Conservation (phyloP, 2,113 vertebrate species). For the Pedetes capensis region DNA sequence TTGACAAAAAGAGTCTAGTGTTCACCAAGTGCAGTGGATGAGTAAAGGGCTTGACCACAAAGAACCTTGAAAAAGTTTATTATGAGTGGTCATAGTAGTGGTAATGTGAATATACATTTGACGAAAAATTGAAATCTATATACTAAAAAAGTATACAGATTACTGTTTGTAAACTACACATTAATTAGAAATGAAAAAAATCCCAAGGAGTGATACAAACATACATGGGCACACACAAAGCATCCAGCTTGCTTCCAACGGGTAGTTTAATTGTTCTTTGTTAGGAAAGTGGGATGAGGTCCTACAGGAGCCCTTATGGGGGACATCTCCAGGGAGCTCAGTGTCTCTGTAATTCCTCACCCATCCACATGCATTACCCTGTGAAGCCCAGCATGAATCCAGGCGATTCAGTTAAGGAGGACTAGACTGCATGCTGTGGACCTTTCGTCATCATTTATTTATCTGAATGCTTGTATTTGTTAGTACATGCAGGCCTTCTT, state of each 20-base stretch:
- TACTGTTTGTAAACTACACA: background rate
- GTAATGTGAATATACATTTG: background rate
- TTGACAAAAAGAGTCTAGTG: background rate
- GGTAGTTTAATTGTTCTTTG: background rate
- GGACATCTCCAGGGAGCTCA: background rate
- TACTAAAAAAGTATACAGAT: background rate
- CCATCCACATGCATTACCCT: background rate
- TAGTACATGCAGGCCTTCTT: background rate
- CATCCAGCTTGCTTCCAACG: background rate
- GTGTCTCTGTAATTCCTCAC: background rate
- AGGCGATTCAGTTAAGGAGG: background rate
- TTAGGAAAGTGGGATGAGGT: background rate
- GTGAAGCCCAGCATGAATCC: background rate
- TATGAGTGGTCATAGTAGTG: background rate
- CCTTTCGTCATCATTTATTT: background rate
- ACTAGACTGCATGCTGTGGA: background rate
- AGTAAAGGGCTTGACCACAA: background rate
- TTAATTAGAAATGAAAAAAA: background rate
- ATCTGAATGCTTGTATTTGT: background rate
- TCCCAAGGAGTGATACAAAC: background rate
- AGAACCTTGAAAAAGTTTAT: background rate
- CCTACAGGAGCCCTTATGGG: background rate
- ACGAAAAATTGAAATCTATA: background rate
- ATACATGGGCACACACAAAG: background rate
- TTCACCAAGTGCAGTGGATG: background rate